Conservation (phyloP, 1,140 invertebrate genomes). For the Telenomus remus region DNA sequence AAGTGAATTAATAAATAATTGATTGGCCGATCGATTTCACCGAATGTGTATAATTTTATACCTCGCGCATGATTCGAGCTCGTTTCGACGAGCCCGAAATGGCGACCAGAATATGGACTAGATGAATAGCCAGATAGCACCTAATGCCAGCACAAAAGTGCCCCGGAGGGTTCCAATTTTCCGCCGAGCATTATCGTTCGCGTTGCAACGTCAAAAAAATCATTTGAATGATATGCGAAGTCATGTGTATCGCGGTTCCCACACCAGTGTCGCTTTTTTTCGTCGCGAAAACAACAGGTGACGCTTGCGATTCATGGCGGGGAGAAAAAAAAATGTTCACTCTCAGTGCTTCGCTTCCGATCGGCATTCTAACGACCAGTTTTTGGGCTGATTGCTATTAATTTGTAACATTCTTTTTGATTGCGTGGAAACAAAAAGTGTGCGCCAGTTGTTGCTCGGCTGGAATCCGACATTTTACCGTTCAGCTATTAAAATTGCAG, state of each 20-base stretch:
- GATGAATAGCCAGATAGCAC: slow-evolving; percentile 56
- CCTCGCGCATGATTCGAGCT: slow-evolving; percentile 42
- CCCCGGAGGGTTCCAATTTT: slow-evolving; percentile 46
- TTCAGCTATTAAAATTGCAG: slow-evolving; percentile 35
- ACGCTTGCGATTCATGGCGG: slow-evolving; percentile 2
- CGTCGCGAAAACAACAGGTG: too few relatives aligned
- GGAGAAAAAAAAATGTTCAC: not conserved
- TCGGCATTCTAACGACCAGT: slow-evolving; percentile 4
- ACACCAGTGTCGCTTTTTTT: not conserved
- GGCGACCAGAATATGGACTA: slow-evolving; percentile 56
- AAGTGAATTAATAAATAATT: too few relatives aligned
- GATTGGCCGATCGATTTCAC: slow-evolving; percentile 31
- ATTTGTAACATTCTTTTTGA: not conserved
- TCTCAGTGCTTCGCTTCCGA: not conserved
- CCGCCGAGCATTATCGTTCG: slow-evolving; percentile 49
- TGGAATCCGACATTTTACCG: slow-evolving; percentile 23
- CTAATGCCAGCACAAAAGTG: slow-evolving; percentile 45
- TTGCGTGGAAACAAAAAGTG: not conserved
- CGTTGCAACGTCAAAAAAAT: slow-evolving; percentile 16
- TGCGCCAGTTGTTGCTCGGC: not conserved
- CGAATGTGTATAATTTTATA: slow-evolving; percentile 46
- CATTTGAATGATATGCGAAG: slow-evolving; percentile 41
- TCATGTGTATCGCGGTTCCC: slow-evolving; percentile 25
- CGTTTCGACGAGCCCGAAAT: slow-evolving; percentile 25
- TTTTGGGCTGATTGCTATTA: slow-evolving; percentile 8